Percentiles rank a stretch among this genome's conserved stretches.
These are phyloP conservation scores for Ethmia dodecea DNA, from an alignment of 2,888 invertebrate species.

Conservation along the genomic window DNA sequence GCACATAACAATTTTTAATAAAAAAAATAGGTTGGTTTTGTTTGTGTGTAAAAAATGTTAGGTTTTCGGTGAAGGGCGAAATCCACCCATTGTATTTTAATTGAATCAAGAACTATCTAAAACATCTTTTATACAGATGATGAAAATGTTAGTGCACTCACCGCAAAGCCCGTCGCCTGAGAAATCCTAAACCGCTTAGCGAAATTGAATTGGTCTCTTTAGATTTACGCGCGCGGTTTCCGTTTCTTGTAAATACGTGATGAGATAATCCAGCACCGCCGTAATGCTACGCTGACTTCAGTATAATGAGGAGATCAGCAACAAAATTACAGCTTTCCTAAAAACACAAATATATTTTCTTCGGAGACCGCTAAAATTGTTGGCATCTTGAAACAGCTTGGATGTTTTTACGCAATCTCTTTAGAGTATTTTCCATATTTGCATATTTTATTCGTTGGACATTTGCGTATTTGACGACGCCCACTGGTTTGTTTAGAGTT, in stretches of 20 bases:
- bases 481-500: no score
- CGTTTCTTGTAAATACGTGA: constrained; percentile 17
- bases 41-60: no score
- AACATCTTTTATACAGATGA: no score
- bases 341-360: not conserved
- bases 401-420: constrained; percentile 1
- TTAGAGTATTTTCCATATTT: constrained; percentile 2
- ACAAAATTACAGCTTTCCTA: not conserved
- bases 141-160: not conserved
- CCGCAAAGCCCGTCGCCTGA: not conserved
- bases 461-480: no score
- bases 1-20: no score
- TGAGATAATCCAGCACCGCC: constrained; percentile 6
- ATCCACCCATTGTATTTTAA: no score
- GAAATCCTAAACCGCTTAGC: constrained; percentile 18
- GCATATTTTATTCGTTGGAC: not conserved
- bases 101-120: no score
- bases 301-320: not conserved
- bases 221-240: constrained; percentile 14
- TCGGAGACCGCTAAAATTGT: not conserved
- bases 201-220: constrained; percentile 19
- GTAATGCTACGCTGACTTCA: not conserved
- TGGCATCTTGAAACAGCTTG: not conserved
- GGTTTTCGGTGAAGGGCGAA: no score
- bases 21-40: no score